phyloP scores from a whole-genome alignment of 2,888 invertebrate genomes.

The Meiosimyza platycephala region DNA sequence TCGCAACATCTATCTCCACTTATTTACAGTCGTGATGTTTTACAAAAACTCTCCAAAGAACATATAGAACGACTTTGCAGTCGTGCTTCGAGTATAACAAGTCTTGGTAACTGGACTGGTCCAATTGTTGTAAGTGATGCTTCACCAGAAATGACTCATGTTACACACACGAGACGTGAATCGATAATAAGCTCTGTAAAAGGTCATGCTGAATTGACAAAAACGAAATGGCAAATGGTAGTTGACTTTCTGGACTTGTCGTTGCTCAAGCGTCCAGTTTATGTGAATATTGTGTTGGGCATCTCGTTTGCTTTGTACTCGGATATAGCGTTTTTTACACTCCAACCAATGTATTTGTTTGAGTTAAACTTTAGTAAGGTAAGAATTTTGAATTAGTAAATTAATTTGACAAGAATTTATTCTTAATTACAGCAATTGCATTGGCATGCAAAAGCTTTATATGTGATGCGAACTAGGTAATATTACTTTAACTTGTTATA shows the following conservation, averaged over 20 bases:
- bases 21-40: slow-evolving; percentile 38
- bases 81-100: slow-evolving; percentile 63
- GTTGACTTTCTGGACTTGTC: slow-evolving; percentile 74
- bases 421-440: too few species aligned
- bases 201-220: background rate
- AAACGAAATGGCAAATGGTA: slow-evolving; percentile 67
- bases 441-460: too few species aligned
- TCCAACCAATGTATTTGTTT: slow-evolving; percentile 73
- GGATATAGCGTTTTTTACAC: slow-evolving; percentile 77
- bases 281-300: slow-evolving; percentile 78
- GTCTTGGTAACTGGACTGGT: slow-evolving; percentile 66
- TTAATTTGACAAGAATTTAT: background rate
- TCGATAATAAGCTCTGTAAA: slow-evolving; percentile 41
- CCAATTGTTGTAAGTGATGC: slow-evolving; percentile 60
- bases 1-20: slow-evolving; percentile 40
- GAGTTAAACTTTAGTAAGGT: slow-evolving; percentile 62
- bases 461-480: too few species aligned
- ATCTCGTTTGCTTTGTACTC: slow-evolving; percentile 76
- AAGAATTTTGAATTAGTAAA: slow-evolving; percentile 18
- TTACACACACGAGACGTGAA: slow-evolving; percentile 51
- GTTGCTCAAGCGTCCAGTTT: slow-evolving; percentile 73
- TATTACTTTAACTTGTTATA: too few species aligned
- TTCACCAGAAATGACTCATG: slow-evolving; percentile 56
- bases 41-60: slow-evolving; percentile 46
- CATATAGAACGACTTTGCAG: slow-evolving; percentile 46